These are phyloP conservation scores for Nixonia krombeini DNA, from an alignment of 1,140 invertebrate genomes.

Conservation along the genomic window DNA sequence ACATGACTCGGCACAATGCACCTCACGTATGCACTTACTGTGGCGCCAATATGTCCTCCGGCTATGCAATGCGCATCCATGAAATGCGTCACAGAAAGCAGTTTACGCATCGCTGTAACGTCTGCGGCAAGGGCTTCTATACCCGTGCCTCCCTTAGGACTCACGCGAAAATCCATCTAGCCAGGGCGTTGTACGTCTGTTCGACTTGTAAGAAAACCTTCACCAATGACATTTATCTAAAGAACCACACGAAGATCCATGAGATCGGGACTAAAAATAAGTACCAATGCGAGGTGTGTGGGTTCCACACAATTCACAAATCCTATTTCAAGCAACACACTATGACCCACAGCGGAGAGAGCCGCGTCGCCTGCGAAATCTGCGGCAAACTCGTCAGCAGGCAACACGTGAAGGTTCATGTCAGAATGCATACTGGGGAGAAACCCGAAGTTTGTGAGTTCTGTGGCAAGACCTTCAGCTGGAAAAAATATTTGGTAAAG, in stretches of 20 bases:
- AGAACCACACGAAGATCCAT: conserved; percentile 55
- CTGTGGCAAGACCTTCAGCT: conserved; percentile 80
- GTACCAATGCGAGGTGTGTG: conserved; percentile 54
- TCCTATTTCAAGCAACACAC: conserved; percentile 69
- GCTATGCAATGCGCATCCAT: conserved; percentile 57
- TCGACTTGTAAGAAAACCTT: conserved; percentile 71
- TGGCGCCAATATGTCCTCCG: conserved; percentile 45
- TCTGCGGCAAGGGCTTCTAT: conserved; percentile 83
- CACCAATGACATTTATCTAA: conserved; percentile 50
- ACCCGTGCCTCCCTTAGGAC: conserved; percentile 69
- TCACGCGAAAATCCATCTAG: conserved; percentile 56
- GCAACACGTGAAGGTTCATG: conserved; percentile 76
- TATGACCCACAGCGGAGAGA: conserved; percentile 71
- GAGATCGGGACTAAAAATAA: conserved; percentile 25
- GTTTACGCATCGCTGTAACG: conserved; percentile 71
- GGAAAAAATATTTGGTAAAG: conserved; percentile 73
- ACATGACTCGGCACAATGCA: conserved; percentile 49
- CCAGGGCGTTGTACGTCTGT: conserved; percentile 59
- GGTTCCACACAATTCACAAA: conserved; percentile 53
- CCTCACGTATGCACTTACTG: conserved; percentile 57
- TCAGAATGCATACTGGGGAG: conserved; percentile 80
- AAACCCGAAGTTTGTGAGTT: conserved; percentile 75
- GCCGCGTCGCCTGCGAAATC: conserved; percentile 72
- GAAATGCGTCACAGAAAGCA: conserved; percentile 59
- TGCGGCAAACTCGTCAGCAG: conserved; percentile 73